phyloP scores from a whole-genome alignment of 2,797 vertebrate species.

The Pygocentrus nattereri region DNA sequence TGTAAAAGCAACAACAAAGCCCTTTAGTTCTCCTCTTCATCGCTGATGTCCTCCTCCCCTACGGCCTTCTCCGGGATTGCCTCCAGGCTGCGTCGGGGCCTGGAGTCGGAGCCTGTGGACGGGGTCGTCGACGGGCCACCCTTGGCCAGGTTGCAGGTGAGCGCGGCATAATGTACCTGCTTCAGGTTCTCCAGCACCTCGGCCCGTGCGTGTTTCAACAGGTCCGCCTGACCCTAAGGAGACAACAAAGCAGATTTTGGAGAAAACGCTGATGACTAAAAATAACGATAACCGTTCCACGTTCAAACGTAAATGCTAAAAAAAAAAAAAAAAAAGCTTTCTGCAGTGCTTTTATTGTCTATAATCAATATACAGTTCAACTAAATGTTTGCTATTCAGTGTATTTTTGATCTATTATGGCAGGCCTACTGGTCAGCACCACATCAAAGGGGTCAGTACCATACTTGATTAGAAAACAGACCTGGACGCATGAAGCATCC shows the following conservation, averaged over 20 bases:
- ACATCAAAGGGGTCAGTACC: no score
- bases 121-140: slow-evolving; percentile 70
- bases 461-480: no score
- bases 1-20: background rate
- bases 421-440: no score
- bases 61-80: slow-evolving; percentile 88
- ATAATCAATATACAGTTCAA: no score
- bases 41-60: slow-evolving; percentile 80
- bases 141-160: slow-evolving; percentile 91
- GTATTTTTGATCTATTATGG: no score
- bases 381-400: no score
- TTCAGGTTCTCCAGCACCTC: slow-evolving; percentile 96
- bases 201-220: slow-evolving; percentile 92
- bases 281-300: no score
- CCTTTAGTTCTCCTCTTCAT: slow-evolving; percentile 67
- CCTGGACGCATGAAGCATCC: background rate
- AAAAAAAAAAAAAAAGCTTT: no score
- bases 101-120: slow-evolving; percentile 73
- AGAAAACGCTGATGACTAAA: background rate
- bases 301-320: no score
- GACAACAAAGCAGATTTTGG: background rate
- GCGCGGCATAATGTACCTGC: slow-evolving; percentile 93
- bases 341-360: no score
- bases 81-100: slow-evolving; percentile 85
- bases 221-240: slow-evolving; percentile 93